Base-by-base conservation (phyloP, 2,888 invertebrate genomes). In the Brenthis hecate region DNA sequence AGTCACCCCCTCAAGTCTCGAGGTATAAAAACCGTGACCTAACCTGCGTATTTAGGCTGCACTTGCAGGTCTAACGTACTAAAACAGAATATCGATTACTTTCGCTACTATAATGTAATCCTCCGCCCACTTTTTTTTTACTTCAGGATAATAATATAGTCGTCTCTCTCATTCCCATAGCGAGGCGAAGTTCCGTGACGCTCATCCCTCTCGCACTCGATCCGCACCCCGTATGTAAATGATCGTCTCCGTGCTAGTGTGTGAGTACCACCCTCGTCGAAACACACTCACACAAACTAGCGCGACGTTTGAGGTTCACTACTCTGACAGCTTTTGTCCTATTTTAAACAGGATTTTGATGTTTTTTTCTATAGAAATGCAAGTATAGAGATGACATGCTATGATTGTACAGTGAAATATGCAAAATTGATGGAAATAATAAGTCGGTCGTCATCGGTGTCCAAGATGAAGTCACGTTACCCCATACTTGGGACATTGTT, bases 61-160 rank as follows among this genome's bases (percentile, higher is more conserved):
- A 91, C 80, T 87, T 91, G 91, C 81, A 90, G 87, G 87, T 88
- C 89, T 88, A 87, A 89, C 88, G 87, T 90, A 92, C 92, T 92
- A 91, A 91, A 92, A 91, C 92, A 86, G 93, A 93, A 93, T 93
- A 93, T 93, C 93, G 93, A 93, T 93, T 93, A 93, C 93, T 93
- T 93, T 93, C 93, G 92, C 93, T 93, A 92, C 93, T 92, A 91
- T 93, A 93, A 93, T 93, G 91, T 93, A 93, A 93, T 92, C 93
- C 93, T 89, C 93, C 93, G 93, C 93, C 93, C 93, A 93, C 92
- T 89, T 91, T 91, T 91, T 92, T 92, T 92, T 91, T 88, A 87
- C 86, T 84, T 81, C 83, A 83, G 85, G 89, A 89, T 87, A 85
- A 86, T 85, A 86, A 84, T 91, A 91, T 87, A 87, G 88, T 91